Conservation (phyloP, 2,888 invertebrate genomes). For the Xestia ashworthii region DNA sequence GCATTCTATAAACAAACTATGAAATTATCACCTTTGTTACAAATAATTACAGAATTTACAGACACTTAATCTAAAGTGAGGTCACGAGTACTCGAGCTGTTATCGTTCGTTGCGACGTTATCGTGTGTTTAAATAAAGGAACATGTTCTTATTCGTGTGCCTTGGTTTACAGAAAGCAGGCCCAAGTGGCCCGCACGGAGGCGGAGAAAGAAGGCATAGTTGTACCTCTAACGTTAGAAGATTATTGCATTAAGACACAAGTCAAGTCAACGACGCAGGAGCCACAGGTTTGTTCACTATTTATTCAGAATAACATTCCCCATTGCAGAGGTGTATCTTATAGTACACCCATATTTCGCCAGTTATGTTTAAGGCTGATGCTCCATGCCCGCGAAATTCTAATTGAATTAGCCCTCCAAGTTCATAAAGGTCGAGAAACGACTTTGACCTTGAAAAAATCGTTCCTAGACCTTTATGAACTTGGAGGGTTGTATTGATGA, state of each 20-base stretch:
- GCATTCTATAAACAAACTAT: conserved; percentile 20
- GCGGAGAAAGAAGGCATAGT: conserved; percentile 99
- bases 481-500: too few relatives aligned
- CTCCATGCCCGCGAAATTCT: too few relatives aligned
- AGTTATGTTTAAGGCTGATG: neutral
- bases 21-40: conserved; percentile 31
- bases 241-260: conserved; percentile 98
- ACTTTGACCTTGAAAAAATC: too few relatives aligned
- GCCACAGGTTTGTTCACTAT: conserved; percentile 87
- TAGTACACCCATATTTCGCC: neutral
- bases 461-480: too few relatives aligned
- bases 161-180: conserved; percentile 95
- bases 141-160: conserved; percentile 30
- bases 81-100: conserved; percentile 42
- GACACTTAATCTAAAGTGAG: conserved; percentile 26
- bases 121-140: conserved; percentile 34
- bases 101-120: conserved; percentile 51
- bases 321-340: neutral
- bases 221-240: conserved; percentile 99
- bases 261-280: conserved; percentile 96
- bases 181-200: conserved; percentile 97
- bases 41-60: conserved; percentile 35
- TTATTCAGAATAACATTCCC: neutral
- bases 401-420: too few relatives aligned
- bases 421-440: too few relatives aligned